Conservation (phyloP, 2,113 vertebrate genomes). For the Malaclemys terrapin region DNA sequence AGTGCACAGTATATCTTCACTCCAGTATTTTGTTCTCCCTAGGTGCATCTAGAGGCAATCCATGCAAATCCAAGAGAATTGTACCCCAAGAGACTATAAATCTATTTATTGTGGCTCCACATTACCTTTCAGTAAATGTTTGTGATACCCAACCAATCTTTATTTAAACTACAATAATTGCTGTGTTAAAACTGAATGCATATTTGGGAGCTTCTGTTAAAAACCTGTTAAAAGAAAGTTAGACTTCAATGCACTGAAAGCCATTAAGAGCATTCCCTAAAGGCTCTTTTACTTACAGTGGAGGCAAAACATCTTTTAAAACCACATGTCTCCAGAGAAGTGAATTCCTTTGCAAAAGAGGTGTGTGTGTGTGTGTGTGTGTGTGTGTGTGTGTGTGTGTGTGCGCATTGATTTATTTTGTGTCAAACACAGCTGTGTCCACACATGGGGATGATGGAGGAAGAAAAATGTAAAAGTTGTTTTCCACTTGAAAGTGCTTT, state of each 20-base stretch:
- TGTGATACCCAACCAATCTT: background rate
- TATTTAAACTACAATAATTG: background rate
- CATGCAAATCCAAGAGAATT: fast-evolving
- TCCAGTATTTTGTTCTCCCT: background rate
- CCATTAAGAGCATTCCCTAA: background rate
- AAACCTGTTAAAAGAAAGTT: background rate
- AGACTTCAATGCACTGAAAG: background rate
- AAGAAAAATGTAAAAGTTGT: constrained; percentile 13
- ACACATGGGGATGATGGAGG: background rate
- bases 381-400: too few relatives aligned
- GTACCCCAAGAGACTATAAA: background rate
- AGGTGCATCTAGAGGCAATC: fast-evolving
- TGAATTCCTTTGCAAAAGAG: background rate
- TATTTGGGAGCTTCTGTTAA: constrained; percentile 6
- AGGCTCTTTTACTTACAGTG: background rate
- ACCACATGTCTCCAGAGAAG: background rate
- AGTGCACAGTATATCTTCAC: fast-evolving
- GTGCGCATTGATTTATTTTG: background rate
- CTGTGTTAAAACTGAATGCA: background rate
- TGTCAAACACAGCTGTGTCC: constrained; percentile 15
- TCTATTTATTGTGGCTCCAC: background rate
- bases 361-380: background rate
- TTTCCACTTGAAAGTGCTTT: constrained; percentile 63
- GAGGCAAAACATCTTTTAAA: background rate
- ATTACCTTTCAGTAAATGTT: background rate